phyloP scores from a whole-genome alignment of 1,140 invertebrate genomes.

The Drosophila nikananu region DNA sequence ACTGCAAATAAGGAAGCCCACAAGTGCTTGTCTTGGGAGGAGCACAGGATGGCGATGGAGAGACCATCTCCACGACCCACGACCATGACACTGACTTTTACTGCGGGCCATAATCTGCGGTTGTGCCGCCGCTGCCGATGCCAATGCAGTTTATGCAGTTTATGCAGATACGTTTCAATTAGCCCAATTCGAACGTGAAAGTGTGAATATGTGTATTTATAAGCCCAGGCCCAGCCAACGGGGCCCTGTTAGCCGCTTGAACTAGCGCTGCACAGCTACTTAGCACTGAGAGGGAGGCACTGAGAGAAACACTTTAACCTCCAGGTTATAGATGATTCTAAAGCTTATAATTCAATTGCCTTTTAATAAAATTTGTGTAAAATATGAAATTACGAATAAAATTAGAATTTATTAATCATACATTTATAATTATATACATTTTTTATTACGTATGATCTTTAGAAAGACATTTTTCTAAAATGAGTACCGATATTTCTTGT shows the following conservation, averaged over 20 bases:
- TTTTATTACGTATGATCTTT: too few relatives aligned
- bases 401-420: too few relatives aligned
- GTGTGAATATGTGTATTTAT: constrained; percentile 56
- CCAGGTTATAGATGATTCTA: too few relatives aligned
- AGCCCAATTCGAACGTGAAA: constrained; percentile 80
- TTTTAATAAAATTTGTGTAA: too few relatives aligned
- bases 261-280: constrained; percentile 38
- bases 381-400: too few relatives aligned
- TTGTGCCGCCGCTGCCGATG: constrained; percentile 52
- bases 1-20: constrained; percentile 23
- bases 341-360: too few relatives aligned
- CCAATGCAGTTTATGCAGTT: constrained; percentile 67
- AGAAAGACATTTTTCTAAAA: too few relatives aligned
- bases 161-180: constrained; percentile 80
- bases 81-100: constrained; percentile 74
- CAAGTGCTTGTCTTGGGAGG: constrained; percentile 33
- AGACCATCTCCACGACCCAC: constrained; percentile 59
- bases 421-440: too few relatives aligned
- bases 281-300: constrained; percentile 2
- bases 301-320: background rate
- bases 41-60: background rate
- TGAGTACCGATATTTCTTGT: too few relatives aligned
- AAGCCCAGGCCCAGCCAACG: constrained; percentile 13
- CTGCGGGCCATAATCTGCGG: constrained; percentile 47
- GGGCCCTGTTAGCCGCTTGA: constrained; percentile 28